Evolutionary conservation across 2,888 invertebrate genomes (phyloP), one percentile per base, ranked within the genome.

Genomic region (Apantesis nais): DNA sequence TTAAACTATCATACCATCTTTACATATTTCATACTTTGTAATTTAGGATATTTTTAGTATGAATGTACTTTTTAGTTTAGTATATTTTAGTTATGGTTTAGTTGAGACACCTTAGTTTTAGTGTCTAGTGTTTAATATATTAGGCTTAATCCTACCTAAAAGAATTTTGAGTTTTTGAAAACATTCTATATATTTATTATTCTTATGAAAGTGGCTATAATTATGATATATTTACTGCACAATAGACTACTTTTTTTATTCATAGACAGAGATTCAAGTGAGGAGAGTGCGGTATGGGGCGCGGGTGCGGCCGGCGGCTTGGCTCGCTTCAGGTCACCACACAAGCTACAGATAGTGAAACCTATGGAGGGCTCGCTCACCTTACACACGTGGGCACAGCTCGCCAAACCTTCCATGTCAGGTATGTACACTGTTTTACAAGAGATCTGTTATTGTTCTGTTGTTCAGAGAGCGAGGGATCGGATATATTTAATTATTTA

Each of bases 281-380:
- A 92, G 63, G 94, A 94, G 80, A 94, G 94, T 70, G 95, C 95
- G 48, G 94, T 95, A 41, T 95, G 95, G 94, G 95, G 95, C 61
- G 94, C 93, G 63, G 94, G 94, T 39, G 94, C 90, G 44, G 93
- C 85, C 11, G 93, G 92, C 2, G 93, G 92, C 0, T 88, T 89
- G 64, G 90, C 90, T 25, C 94, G 96, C 72, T 98, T 98, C 97
- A 96, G 97, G 83, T 93, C 98, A 84, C 98, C 98, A 41, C 98
- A 98, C 92, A 98, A 98, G 89, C 92, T 99, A 79, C 98, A 98
- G 93, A 98, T 98, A 78, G 97, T 99, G 8, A 99, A 99, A 86
- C 98, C 98, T 0, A 95, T 99, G 92, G 98, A 99, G 92, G 99
- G 99, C 19, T 99, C 99, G 0, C 97, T 98, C 85, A 99, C 99